Evolutionary conservation across 1,140 invertebrate genomes (phyloP), one percentile per base, ranked within the genome.

Genomic region (Augochlora pura): DNA sequence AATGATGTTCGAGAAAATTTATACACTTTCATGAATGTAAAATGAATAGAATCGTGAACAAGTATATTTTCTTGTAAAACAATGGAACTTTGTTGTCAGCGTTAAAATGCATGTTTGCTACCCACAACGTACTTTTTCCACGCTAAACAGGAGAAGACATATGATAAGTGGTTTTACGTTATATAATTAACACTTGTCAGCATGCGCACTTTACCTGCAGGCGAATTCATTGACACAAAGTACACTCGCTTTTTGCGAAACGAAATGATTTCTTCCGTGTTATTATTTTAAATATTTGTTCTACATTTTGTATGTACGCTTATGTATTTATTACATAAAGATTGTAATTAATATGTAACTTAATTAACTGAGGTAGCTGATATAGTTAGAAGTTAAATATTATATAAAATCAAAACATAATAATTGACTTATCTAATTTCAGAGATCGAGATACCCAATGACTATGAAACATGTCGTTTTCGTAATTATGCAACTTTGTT

Each of bases 111-210:
- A 38, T 27, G 42, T 38, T 65, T 21, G 1, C 14, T 74, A 3
- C 14, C 62, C 39, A 25, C n/a, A 6, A 12, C n/a, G 62, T 73
- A 39, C 5, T n/a, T 3, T 54, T 65, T 39, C 23, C 16, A 23
- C 16, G 32, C 10, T 57, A 27, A 65, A 38, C 18, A 21, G 6
- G 23, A 39, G 6, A 27, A 75, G 27, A 38, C 25, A 12, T 2
- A 10, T 18, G 46, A 75, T 27, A 59, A 54, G 57, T 8, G 38
- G 57, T n/a, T 42, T 59, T 32, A 42, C 7, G 23, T 67, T 76
- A 68, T 23, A 23, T 76, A 76, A 76, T 76, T 76, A 32, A 67
- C 73, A 68, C 18, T 38, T 76, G 73, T 3, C 14, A n/a, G 12
- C 46, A 57, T 9, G 23, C 5, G 23, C 14, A 2, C 52, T 6